Evolutionary conservation across 2,797 vertebrate genomes (phyloP), one percentile per base, ranked within the genome.

Genomic region (Mastacembelus armatus): DNA sequence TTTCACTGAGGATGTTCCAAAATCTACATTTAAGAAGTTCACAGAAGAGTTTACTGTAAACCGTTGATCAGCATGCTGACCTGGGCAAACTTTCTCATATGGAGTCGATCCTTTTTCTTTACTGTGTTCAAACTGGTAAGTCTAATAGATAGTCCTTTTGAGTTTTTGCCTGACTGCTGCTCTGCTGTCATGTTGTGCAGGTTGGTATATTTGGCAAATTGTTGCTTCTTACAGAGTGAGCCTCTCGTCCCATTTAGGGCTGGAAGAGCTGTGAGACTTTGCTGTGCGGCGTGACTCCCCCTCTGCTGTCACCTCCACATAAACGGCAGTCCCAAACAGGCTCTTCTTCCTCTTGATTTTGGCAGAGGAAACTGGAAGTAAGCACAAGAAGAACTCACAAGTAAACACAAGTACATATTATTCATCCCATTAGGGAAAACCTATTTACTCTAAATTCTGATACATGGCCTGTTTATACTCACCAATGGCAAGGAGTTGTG

Each of bases 281-380:
- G 93, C 87, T 26, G 98, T 99, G 91, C 96, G 98, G 84, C 93
- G 95, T 55, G 94, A 94, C 94, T 97, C 96, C 78, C 95, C 96
- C 76, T 99, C 97, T 52, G 94, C 95, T 68, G 93, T 93, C 92
- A 97, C 92, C 93, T 99, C 98, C 67, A 98, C 95, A 86, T 98
- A 99, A 85, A 97, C 94, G 81, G 95, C 90, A 56, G 95, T 95
- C 90, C 95, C 97, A 92, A 99, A 99, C 92, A 97, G 95, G 85
- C 95, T 98, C 91, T 98, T 98, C 92, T 96, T 99, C 86, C 96
- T 93, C 91, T 97, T 98, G 82, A 99, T 92, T 94, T 98, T 99
- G 95, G 97, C 97, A 97, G 96, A 97, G 92, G 95, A 96, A 93
- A 98, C 98, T 98, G 89, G 85, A 24, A 81, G 70, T 55, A 29